Evolutionary conservation across 2,113 vertebrate species (phyloP), one percentile per base, ranked within the genome.

Genomic region (Amblyornis subalaris): DNA sequence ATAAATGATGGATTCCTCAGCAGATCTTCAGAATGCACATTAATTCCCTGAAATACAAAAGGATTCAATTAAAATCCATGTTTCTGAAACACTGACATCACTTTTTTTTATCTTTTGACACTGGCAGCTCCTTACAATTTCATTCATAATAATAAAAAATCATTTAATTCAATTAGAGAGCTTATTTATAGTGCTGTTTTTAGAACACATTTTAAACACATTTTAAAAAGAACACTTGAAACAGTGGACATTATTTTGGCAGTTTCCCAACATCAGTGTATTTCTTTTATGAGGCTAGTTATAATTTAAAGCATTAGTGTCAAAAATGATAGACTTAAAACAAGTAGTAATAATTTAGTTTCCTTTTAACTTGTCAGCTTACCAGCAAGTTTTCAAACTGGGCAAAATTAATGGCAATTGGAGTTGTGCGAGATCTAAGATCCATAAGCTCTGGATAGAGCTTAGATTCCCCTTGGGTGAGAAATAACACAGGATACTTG

Each of bases 361-460:
- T 83, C 31, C 53, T 62, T 78, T 89, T 48, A 91, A 54, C 7
- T 21, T 33, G 6, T 74, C 54, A 90, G 82, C 98, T 98, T 97
- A 99, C 99, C 98, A 99, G 97, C 69, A 99, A 97, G 95, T 99
- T 99, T 97, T 99, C 99, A 96, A 99, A 99, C 95, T 99, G 98
- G 82, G 99, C 99, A 89, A 99, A 99, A 94, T 98, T 99, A 92
- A 99, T 98, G 88, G 99, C 99, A 66, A 99, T 98, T 51, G 98
- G 96, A 31, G 99, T 99, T 82, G 98, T 98, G 91, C 98, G 98
- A 96, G 98, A 99, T 75, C 99, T 97, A 70, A 99, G 97, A 96
- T 99, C 99, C 99, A 99, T 99, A 19, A 99, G 95, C 91, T 99
- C 99, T 31, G 99, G 99, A 53, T 99, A 99, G 81, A 97, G 96